Conservation (phyloP, 2,797 vertebrate genomes). For the Micropoecilia bifurca region DNA sequence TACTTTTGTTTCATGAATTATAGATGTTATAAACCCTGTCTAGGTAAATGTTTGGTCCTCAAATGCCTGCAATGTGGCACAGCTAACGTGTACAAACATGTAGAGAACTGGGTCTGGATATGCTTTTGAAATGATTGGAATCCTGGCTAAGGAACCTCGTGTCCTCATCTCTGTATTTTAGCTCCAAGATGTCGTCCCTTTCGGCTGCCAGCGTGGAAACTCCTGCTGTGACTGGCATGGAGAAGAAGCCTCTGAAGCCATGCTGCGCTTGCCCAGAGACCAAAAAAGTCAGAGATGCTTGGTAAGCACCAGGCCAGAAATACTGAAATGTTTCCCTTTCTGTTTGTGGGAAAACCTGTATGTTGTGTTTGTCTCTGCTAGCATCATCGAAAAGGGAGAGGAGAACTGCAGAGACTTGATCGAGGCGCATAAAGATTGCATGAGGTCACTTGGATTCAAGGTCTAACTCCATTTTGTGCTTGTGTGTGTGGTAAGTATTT, state of each 20-base stretch:
- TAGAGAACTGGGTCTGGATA: background rate
- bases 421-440: constrained; percentile 96
- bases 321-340: accelerated
- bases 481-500: constrained; percentile 66
- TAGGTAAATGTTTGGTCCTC: background rate
- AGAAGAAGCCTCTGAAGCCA: constrained; percentile 89
- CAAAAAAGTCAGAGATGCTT: constrained; percentile 92
- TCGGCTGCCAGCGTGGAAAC: constrained; percentile 81
- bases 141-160: background rate
- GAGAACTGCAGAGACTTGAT: constrained; percentile 90
- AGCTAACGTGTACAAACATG: background rate
- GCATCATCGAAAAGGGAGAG: constrained; percentile 96
- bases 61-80: background rate
- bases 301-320: constrained; percentile 74
- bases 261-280: constrained; percentile 98
- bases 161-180: background rate
- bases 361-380: constrained; percentile 54
- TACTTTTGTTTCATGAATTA: background rate
- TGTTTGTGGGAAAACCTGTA: background rate
- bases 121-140: background rate
- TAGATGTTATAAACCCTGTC: background rate
- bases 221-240: constrained; percentile 42
- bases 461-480: constrained; percentile 75
- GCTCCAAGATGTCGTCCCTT: constrained; percentile 82
- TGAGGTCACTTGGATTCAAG: constrained; percentile 97